Evolutionary conservation across 92 coral and sea anemone species (phyloP).

Genomic region (Chrysogorgia sp.): DNA sequence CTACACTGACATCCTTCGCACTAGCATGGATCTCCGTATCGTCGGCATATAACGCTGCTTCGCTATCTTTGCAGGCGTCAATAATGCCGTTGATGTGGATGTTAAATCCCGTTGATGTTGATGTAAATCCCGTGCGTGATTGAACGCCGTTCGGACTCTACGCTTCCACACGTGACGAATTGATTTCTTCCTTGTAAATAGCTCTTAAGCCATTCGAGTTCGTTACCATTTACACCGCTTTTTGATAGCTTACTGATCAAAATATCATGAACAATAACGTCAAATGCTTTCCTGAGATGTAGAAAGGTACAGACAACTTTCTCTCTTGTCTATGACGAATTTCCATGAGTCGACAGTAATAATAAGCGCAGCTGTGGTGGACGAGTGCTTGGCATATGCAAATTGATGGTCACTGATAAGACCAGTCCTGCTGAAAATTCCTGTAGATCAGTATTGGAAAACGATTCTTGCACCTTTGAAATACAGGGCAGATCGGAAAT

Average conservation of each 20-base stretch:
- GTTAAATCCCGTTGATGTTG: too few relatives aligned
- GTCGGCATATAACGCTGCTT: too few relatives aligned
- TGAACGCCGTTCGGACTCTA: too few relatives aligned
- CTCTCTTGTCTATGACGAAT: constrained; percentile 45
- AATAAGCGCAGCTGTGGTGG: constrained; percentile 48
- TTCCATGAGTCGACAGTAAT: constrained; percentile 48
- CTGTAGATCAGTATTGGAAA: constrained; percentile 41
- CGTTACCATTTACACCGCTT: too few relatives aligned
- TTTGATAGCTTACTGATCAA: constrained; percentile 29
- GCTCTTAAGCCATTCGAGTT: too few relatives aligned
- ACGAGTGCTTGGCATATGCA: constrained; percentile 48
- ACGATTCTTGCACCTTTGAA: constrained; percentile 45
- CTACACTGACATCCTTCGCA: constrained; percentile 49
- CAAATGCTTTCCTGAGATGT: constrained; percentile 49
- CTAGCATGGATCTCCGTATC: constrained; percentile 8
- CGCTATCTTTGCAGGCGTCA: too few relatives aligned
- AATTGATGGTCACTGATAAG: constrained; percentile 39
- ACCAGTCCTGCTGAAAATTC: constrained; percentile 35
- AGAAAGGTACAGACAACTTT: constrained; percentile 55
- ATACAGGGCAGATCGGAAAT: too few relatives aligned
- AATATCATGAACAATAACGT: constrained; percentile 41
- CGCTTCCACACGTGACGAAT: too few relatives aligned
- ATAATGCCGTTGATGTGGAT: too few relatives aligned
- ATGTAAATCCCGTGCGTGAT: too few relatives aligned
- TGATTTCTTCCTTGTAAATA: too few relatives aligned